Percentiles rank a stretch among this genome's conserved stretches.
Evolutionary conservation across 2,797 vertebrate species (phyloP).

Genomic region (Fringilla coelebs): DNA sequence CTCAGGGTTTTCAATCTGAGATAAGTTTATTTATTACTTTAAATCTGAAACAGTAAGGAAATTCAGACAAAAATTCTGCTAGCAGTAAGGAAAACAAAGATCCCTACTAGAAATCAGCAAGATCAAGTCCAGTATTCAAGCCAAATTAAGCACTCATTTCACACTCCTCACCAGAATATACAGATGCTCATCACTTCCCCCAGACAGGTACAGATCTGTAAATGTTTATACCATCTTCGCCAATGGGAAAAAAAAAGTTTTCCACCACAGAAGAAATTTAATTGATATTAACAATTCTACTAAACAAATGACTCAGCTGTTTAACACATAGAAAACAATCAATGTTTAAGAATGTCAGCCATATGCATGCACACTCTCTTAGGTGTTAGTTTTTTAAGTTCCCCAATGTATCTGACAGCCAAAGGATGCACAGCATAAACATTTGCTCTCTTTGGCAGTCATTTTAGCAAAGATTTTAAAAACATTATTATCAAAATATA

Average conservation of each 20-base stretch:
- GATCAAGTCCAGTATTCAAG: neutral
- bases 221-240: neutral
- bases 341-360: neutral
- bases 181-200: neutral
- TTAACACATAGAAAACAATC: neutral
- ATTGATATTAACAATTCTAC: neutral
- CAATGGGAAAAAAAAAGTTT: neutral
- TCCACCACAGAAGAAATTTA: neutral
- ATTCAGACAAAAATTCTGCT: neutral
- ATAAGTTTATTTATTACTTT: neutral
- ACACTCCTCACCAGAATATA: slow-evolving; percentile 12
- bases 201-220: neutral
- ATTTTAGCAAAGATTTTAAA: neutral
- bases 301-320: neutral
- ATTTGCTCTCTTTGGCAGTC: neutral
- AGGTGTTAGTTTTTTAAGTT: neutral
- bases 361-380: neutral
- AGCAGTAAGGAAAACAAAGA: neutral
- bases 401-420: neutral
- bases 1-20: neutral
- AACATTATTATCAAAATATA: neutral
- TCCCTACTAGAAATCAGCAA: neutral
- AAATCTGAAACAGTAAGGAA: neutral
- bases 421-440: neutral
- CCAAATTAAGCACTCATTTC: neutral